Base-by-base conservation (phyloP, 2,797 vertebrate species). In the Cirrhinus molitorella region DNA sequence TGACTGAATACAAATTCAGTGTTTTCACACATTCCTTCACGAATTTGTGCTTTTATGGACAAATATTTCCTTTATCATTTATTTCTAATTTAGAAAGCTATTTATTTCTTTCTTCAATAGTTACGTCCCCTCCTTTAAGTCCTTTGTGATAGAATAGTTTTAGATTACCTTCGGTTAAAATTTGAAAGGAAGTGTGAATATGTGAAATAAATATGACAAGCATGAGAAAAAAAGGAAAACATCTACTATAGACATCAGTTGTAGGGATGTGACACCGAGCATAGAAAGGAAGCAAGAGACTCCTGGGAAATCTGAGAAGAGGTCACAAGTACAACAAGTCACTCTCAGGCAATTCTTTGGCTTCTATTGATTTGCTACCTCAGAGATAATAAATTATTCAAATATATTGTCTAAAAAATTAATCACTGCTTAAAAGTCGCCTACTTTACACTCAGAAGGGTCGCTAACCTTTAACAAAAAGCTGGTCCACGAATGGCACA, bases 371-470 rank as follows among this genome's bases (percentile, higher is more conserved):
- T 80, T 47, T 45, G 21, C 53, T 71, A 61, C 13, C 12, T 59
- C 19, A 16, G 40, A 49, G 40, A 59, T 31, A 61, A 81, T 81
- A 45, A 49, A 81, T 81, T 57, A 71, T 80, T 81, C 4, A 81
- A 81, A 72, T 47, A 59, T 31, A 31, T 61, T 61, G 13, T 61
- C 55, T 23, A 59, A 81, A 63, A 81, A 61, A 63, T 31, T 8
- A 11, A 72, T 61, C 53, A 34, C 2, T 0, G 0, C 23, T 43
- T 57, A 59, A 45, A 45, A 59, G 53, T 45, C 23, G 11, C 4
- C 17, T 59, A 34, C 67, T 12, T 80, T 71, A 31, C 55, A 61
- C 25, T 47, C 21, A 59, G 66, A 80, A 80, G 34, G 23, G 37
- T 59, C 17, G 14, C 37, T 59, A 47, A 59, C 37, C 34, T 16